Evolutionary conservation across 2,888 invertebrate species (phyloP), one percentile per base, ranked within the genome.

Genomic region (Caenorhabditis virilis): DNA sequence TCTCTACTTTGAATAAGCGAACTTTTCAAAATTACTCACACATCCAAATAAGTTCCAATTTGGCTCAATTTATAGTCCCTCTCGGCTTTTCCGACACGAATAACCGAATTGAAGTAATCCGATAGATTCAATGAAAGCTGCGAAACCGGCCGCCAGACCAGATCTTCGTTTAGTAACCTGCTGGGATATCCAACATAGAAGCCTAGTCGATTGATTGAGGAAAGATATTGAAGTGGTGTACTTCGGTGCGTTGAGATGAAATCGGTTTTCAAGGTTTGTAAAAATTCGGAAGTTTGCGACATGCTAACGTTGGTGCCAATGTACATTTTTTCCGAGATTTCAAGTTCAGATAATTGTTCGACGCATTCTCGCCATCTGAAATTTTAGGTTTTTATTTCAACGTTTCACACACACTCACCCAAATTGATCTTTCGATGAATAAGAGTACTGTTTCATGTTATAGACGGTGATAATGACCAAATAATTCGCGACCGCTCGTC

Each of bases 311-410:
- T 35, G 4, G 48, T 50, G 18, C 53, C 54, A 6, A 72, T 63
- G 23, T 67, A 69, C 56, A 69, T 55, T 39, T 67, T 69, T 15
- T 53, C 55, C 7, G 56, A 61, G 13, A 66, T 57, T 18, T 62
- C 55, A 3, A 72, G 43, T 1, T 13, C n/a, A 15, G 69, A 56
- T 4, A 69, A 48, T 22, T 72, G 68, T 15, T 60, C 58, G 13
- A 72, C 69, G 49, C 72, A 72, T 35, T 72, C 72, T 11, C 69
- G 45, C 72, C 72, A 72, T 18, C 71, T 69, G 50, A 15, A 52
- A 42, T 26, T 26, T 26, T 46, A 7, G 7, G n/a, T 11, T 16
- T 16, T 11, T 46, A 26, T 46, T 7, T 1, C 7, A 38, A 38
- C 7, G 6, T 38, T 15, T 38, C 38, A 18, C 6, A 30, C 6